phyloP scores from a whole-genome alignment of 92 coral and sea anemone species.

The Parazoanthus swiftii region DNA sequence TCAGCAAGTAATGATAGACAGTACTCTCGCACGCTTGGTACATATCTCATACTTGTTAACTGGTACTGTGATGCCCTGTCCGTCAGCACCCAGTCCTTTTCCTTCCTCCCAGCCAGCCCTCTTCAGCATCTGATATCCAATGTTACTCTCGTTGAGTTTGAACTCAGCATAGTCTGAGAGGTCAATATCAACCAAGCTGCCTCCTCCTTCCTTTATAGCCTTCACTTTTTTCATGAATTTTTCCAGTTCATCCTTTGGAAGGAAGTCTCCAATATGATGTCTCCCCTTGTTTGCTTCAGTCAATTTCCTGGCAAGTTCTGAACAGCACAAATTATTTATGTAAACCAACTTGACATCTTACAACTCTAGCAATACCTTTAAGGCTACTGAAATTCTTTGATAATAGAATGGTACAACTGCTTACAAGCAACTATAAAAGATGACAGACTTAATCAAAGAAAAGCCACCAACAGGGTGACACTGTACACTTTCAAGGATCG shows the following conservation, averaged over 20 bases:
- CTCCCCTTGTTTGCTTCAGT: constrained; percentile 84
- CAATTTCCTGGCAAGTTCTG: constrained; percentile 86
- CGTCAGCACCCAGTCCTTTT: constrained; percentile 88
- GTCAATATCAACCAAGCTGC: constrained; percentile 67
- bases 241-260: constrained; percentile 90
- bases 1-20: too few species aligned
- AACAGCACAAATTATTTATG: background rate
- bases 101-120: constrained; percentile 99
- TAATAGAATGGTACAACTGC: too few species aligned
- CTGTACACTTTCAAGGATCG: too few species aligned
- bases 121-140: constrained; percentile 96
- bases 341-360: background rate
- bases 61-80: constrained; percentile 96
- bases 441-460: too few species aligned
- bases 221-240: constrained; percentile 91
- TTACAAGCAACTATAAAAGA: too few species aligned
- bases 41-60: constrained; percentile 68
- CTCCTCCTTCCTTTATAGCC: constrained; percentile 82
- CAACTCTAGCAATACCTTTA: background rate
- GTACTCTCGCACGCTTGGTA: too few species aligned
- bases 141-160: constrained; percentile 92
- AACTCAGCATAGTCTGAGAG: constrained; percentile 96
- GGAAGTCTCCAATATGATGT: constrained; percentile 97
- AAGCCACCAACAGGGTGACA: too few species aligned
- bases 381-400: too few species aligned